Conservation (phyloP, 2,113 vertebrate species). For the Meleagris gallopavo region DNA sequence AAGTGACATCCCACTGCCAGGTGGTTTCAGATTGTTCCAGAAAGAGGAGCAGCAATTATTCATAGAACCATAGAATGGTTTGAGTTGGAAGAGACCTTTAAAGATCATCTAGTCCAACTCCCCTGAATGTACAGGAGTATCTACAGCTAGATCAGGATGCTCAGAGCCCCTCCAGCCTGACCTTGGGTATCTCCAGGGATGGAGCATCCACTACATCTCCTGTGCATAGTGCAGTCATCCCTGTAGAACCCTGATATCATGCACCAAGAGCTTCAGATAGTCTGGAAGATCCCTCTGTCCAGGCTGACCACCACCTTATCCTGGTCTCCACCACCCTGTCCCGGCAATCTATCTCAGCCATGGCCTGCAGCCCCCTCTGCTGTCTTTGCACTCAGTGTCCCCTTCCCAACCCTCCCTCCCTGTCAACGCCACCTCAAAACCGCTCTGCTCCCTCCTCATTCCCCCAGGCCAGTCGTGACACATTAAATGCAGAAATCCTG, state of each 20-base stretch:
- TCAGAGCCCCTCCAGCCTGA: no score
- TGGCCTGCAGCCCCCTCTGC: background rate
- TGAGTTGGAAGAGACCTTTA: no score
- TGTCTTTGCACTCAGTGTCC: background rate
- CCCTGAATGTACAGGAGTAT: no score
- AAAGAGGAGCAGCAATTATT: background rate
- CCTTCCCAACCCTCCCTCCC: background rate
- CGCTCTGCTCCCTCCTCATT: background rate
- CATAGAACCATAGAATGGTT: no score
- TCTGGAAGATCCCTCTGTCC: background rate
- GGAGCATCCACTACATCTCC: background rate
- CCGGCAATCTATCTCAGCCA: background rate
- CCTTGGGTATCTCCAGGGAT: no score
- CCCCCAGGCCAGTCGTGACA: background rate
- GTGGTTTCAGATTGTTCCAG: background rate
- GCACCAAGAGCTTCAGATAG: background rate
- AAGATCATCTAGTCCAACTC: no score
- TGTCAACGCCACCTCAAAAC: background rate
- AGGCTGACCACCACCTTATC: background rate
- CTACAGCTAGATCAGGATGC: no score
- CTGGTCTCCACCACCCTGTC: background rate
- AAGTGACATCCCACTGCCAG: background rate
- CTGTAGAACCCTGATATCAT: accelerated
- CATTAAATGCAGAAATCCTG: background rate
- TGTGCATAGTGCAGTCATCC: background rate